Percentiles rank a stretch among this genome's conserved stretches.
phyloP scores from a whole-genome alignment of 2,113 vertebrate genomes.

The Gymnarchus niloticus region DNA sequence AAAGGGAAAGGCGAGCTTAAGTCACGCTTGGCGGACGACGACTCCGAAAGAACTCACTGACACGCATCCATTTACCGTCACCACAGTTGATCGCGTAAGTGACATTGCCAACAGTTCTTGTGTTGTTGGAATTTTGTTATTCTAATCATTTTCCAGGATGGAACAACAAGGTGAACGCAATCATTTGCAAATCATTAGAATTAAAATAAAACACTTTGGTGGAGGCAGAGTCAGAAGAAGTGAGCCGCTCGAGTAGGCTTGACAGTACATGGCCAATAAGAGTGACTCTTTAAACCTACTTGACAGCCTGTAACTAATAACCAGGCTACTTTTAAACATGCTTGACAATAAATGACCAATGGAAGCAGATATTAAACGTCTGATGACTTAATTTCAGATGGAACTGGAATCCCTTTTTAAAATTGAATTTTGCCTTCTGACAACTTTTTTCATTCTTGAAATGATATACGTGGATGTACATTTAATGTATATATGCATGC shows the following conservation, averaged over 20 bases:
- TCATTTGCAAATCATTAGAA: background rate
- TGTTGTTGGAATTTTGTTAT: background rate
- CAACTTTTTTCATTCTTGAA: background rate
- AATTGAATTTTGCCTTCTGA: background rate
- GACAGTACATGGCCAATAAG: background rate
- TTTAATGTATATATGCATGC: background rate
- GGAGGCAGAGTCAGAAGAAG: background rate
- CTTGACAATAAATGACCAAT: background rate
- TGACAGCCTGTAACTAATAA: constrained; percentile 11
- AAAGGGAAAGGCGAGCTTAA: background rate
- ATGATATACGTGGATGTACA: background rate
- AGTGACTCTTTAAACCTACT: constrained; percentile 14
- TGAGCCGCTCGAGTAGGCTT: background rate
- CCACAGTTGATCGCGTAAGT: background rate
- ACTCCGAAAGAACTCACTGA: background rate
- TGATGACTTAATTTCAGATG: background rate
- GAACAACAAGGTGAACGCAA: background rate
- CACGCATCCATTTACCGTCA: background rate
- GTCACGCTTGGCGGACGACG: background rate
- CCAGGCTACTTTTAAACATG: background rate
- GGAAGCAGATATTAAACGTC: background rate
- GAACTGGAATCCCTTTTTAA: background rate
- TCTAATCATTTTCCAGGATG: background rate
- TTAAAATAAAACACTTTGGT: constrained; percentile 7
- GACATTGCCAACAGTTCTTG: background rate